Conservation (phyloP, 2,888 invertebrate genomes). For the Drosophila limbata region DNA sequence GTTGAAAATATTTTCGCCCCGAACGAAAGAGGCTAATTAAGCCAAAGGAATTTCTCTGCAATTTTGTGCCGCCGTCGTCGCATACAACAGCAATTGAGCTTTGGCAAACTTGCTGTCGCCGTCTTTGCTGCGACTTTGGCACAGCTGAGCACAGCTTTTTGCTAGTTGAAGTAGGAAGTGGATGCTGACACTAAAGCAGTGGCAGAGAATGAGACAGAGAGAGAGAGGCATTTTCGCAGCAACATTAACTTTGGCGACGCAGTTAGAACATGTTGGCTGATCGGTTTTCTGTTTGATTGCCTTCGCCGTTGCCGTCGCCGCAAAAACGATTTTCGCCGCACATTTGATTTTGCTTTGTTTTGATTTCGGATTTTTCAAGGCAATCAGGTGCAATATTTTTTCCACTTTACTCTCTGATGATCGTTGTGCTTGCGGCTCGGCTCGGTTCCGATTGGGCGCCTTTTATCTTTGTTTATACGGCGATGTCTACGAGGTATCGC, state of each 20-base stretch:
- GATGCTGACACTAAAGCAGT: slow-evolving; percentile 35
- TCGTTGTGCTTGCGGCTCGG: slow-evolving; percentile 29
- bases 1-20: slow-evolving; percentile 81
- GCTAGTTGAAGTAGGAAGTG: slow-evolving; percentile 56
- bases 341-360: slow-evolving; percentile 71
- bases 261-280: slow-evolving; percentile 76
- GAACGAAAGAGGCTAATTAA: slow-evolving; percentile 82
- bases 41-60: slow-evolving; percentile 83
- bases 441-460: slow-evolving; percentile 75
- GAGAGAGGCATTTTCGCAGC: slow-evolving; percentile 38
- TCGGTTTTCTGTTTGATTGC: slow-evolving; percentile 65
- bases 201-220: slow-evolving; percentile 15
- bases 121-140: slow-evolving; percentile 32
- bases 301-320: slow-evolving; percentile 43
- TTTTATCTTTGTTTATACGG: slow-evolving; percentile 55
- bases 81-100: slow-evolving; percentile 69
- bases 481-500: slow-evolving; percentile 45
- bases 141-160: slow-evolving; percentile 65
- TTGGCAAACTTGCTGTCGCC: slow-evolving; percentile 69
- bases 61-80: slow-evolving; percentile 62
- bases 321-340: slow-evolving; percentile 55
- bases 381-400: slow-evolving; percentile 77
- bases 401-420: slow-evolving; percentile 41
- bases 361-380: slow-evolving; percentile 72
- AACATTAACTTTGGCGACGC: slow-evolving; percentile 48